Base-by-base conservation (phyloP, 1,140 invertebrate genomes). In the Drosophila ohnishii region DNA sequence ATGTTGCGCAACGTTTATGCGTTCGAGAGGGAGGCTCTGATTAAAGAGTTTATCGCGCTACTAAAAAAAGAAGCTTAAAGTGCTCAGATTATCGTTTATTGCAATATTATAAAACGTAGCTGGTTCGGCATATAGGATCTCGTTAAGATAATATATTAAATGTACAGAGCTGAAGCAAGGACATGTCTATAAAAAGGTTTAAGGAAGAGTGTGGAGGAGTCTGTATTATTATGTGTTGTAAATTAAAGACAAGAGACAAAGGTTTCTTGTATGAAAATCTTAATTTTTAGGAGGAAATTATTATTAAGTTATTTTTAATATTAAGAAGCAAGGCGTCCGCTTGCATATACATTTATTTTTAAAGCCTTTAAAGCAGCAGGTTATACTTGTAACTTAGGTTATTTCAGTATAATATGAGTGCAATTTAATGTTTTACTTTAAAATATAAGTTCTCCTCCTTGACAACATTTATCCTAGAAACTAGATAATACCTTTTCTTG, bases 1-100 rank as follows among this genome's bases (percentile, higher is more conserved):
- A 58, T 75, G 55, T 66, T 65, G 39, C 51, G 53, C 47, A 62
- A 57, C 59, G 51, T 63, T 63, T 66, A 70, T 69, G 81, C 66
- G 35, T 47, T 11, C 39, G 48, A 32, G 69, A 51, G 60, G 35
- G 28, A 65, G 44, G 58, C 45, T 42, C 53, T 67, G 57, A 40
- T 53, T 60, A 79, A 67, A 74, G 70, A 28, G 34, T 79, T 74
- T 62, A 73, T 53, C 35, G 45, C 35, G n/a, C 39, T 16, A 32
- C 30, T 47, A 66, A 67, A 62, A 62, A 55, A 47, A 34, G 9
- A 25, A 28, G 34, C 65, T 73, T 62, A 50, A 59, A 42, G 37
- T 30, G 67, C 53, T 30, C 44, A 50, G 69, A 71, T 72, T 71
- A 72, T 44, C 66, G 42, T 37, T 70, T 70, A 58, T 34, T 28